Percentiles rank a stretch among this genome's conserved stretches.
Conservation (phyloP, 30 jellyfish, hydroid and myxozoan species). For the Mastigias papua region DNA sequence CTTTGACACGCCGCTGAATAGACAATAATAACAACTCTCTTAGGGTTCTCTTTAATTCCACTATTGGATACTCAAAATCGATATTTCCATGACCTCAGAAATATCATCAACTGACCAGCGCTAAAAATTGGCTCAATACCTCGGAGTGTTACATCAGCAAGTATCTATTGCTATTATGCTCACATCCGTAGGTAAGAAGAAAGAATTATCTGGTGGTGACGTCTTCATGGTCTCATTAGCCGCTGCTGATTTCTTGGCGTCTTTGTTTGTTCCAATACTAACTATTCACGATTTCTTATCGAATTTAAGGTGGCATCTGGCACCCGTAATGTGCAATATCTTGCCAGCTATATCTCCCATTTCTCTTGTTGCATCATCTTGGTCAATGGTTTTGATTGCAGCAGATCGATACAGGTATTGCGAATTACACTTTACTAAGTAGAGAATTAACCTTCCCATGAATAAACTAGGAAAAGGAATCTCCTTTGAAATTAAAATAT, state of each 20-base stretch:
- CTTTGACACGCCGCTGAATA: too few species aligned
- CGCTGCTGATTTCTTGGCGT: constrained; percentile 54
- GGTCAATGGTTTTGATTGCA: constrained; percentile 71
- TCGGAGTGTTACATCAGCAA: not conserved
- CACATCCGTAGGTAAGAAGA: constrained; percentile 19
- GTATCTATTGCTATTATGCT: not conserved
- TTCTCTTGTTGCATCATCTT: constrained; percentile 57
- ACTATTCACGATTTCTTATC: constrained; percentile 17
- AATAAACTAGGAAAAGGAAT: too few species aligned
- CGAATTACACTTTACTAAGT: too few species aligned
- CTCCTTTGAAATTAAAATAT: too few species aligned
- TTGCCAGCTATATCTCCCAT: constrained; percentile 60
- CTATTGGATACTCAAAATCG: too few species aligned
- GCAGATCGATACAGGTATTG: constrained; percentile 65
- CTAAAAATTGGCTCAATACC: not conserved
- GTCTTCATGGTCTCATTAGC: constrained; percentile 56
- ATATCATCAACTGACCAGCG: too few species aligned
- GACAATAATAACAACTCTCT: too few species aligned
- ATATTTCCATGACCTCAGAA: too few species aligned
- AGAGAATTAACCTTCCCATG: too few species aligned
- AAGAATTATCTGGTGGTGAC: constrained; percentile 39
- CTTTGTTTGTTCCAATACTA: constrained; percentile 37
- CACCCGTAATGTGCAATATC: constrained; percentile 34
- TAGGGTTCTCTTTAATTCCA: too few species aligned
- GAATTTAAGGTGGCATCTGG: constrained; percentile 35